These are phyloP conservation scores for Lasioglossum villosulum DNA, from an alignment of 2,888 invertebrate genomes.

Conservation along the genomic window DNA sequence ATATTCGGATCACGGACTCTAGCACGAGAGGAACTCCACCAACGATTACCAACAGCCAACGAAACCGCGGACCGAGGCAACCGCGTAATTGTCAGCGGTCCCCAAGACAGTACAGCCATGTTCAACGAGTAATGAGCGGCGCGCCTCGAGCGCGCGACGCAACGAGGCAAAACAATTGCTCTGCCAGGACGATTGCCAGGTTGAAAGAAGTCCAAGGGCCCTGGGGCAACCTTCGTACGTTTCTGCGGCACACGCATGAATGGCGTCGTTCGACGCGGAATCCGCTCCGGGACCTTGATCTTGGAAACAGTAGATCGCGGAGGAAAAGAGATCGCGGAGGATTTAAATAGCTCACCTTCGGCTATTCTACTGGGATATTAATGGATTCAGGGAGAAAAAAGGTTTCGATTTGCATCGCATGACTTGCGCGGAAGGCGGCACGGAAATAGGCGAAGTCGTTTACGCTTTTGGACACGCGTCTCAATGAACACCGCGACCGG, in stretches of 20 bases:
- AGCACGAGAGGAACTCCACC: neutral
- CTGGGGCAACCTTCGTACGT: slow-evolving; percentile 28
- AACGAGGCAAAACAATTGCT: slow-evolving; percentile 31
- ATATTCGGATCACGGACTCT: neutral
- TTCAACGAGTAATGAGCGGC: slow-evolving; percentile 20
- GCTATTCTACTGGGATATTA: neutral
- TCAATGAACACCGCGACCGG: slow-evolving; percentile 23
- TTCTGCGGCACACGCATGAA: slow-evolving; percentile 20
- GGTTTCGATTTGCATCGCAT: neutral
- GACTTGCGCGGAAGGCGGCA: neutral
- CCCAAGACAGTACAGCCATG: neutral
- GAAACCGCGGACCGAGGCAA: slow-evolving; percentile 1
- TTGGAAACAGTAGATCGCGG: slow-evolving; percentile 31
- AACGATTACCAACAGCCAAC: neutral
- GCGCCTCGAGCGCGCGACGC: slow-evolving; percentile 4
- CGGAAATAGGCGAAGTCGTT: slow-evolving; percentile 28
- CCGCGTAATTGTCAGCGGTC: slow-evolving; percentile 12
- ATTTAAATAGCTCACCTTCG: slow-evolving; percentile 3
- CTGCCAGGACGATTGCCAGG: slow-evolving; percentile 23
- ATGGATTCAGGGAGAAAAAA: neutral
- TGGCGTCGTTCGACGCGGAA: slow-evolving; percentile 16
- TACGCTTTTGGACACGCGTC: slow-evolving; percentile 10
- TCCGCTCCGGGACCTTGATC: slow-evolving; percentile 33
- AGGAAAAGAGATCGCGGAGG: neutral
- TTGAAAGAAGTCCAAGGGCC: slow-evolving; percentile 59